phyloP scores from a whole-genome alignment of 2,797 vertebrate genomes.

The Chaenodraco wilsoni region DNA sequence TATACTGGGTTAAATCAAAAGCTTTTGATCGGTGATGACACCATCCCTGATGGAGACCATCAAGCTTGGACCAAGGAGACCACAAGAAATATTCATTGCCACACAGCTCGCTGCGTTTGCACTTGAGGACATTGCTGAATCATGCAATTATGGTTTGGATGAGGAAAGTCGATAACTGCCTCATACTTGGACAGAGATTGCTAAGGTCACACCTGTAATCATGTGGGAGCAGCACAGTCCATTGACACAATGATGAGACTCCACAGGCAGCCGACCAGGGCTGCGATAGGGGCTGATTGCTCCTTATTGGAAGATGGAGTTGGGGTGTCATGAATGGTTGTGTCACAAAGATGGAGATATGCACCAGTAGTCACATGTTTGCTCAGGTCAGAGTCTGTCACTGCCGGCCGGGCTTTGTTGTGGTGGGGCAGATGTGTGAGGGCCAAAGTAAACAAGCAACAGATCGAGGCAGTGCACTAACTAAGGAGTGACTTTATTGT shows the following conservation, averaged over 20 bases:
- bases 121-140: constrained; percentile 76
- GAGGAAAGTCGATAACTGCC: constrained; percentile 71
- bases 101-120: constrained; percentile 58
- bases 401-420: constrained; percentile 31
- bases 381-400: constrained; percentile 41
- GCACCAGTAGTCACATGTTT: constrained; percentile 53
- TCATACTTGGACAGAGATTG: constrained; percentile 55
- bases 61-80: constrained; percentile 15
- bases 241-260: constrained; percentile 77
- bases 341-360: constrained; percentile 62
- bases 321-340: constrained; percentile 61
- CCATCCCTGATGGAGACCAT: constrained; percentile 34
- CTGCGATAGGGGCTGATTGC: constrained; percentile 68
- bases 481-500: not conserved
- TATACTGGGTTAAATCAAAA: constrained; percentile 57
- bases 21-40: constrained; percentile 46
- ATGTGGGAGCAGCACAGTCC: constrained; percentile 74
- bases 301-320: constrained; percentile 74
- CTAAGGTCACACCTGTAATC: constrained; percentile 81
- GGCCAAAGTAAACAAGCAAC: constrained; percentile 8
- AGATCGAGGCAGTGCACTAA: not conserved
- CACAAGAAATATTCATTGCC: constrained; percentile 59
- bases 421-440: constrained; percentile 30
- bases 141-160: constrained; percentile 75
- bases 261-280: constrained; percentile 54